Evolutionary conservation across 1,140 invertebrate genomes (phyloP), one percentile per base, ranked within the genome.

Genomic region (Bradysia coprophila): DNA sequence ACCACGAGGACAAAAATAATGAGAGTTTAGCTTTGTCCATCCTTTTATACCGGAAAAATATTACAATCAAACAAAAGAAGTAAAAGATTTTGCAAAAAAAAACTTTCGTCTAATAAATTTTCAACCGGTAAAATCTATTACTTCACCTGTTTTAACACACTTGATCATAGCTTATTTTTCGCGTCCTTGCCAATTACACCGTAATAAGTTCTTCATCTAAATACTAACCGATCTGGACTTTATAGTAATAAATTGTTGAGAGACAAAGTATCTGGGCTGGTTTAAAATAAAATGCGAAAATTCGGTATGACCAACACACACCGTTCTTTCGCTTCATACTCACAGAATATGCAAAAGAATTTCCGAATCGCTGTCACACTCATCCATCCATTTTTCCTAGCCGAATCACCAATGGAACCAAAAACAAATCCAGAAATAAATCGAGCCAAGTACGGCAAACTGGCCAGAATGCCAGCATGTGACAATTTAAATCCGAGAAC

Each of bases 401-500:
- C 58, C 42, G 64, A 67, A 62, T 81, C 77, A 3, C 76, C 76
- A 36, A 75, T 57, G 15, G 71, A 63, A 18, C 78, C 78, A 50
- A 79, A 82, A 20, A 73, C 57, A 38, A 75, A 71, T 28, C 76
- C 76, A 32, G 72, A 62, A 1, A 73, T 48, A 28, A 81, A 52
- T 51, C 78, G 65, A 9, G 73, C 68, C 37, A 81, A 65, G 45
- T 80, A 78, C 2, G 78, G 78, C 33, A 80, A 48, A 11, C 76
- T 73, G n/a, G 76, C 76, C 37, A 81, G 58, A n/a, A 71, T 60
- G 28, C 78, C 78, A 38, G 76, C 76, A 44, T 75, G 63, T 51
- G 79, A 71, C 42, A 93, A 68, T 49, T 91, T 70, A 48, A 90
- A 91, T 42, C 85, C 79, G 11, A 95, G 66, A 10, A 89, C 78